phyloP scores from a whole-genome alignment of 2,888 invertebrate genomes.

The Metalampra italica region DNA sequence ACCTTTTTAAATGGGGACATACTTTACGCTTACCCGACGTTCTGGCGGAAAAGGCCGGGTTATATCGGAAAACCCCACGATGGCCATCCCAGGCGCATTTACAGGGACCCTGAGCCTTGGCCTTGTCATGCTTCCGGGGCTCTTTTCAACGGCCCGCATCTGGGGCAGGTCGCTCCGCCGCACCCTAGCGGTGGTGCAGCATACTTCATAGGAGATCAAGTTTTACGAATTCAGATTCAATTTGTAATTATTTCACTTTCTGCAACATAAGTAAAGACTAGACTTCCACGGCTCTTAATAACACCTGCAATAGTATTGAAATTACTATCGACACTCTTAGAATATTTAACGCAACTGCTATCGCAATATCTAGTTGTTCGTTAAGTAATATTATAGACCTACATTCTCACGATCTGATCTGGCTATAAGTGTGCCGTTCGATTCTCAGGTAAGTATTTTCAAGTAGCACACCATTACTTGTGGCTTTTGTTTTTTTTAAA shows the following conservation, averaged over 20 bases:
- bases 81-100: too few relatives aligned
- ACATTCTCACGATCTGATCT: constrained; percentile 32
- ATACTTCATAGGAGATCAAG: too few relatives aligned
- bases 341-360: constrained; percentile 16
- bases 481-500: constrained; percentile 6
- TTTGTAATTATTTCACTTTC: background rate
- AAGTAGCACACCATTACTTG: constrained; percentile 6
- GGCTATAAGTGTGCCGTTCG: constrained; percentile 16
- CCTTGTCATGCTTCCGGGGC: too few relatives aligned
- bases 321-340: background rate
- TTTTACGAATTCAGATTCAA: background rate
- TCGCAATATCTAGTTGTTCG: constrained; percentile 22
- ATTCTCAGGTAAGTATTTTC: constrained; percentile 18
- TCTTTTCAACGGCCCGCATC: too few relatives aligned
- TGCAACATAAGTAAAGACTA: background rate
- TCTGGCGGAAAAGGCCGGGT: too few relatives aligned
- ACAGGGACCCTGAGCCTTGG: too few relatives aligned
- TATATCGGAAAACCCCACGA: too few relatives aligned
- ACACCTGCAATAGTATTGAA: background rate
- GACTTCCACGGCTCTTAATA: background rate
- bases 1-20: too few relatives aligned
- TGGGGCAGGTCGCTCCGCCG: too few relatives aligned
- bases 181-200: too few relatives aligned
- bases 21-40: too few relatives aligned
- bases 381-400: constrained; percentile 31